Conservation (phyloP, 2,113 vertebrate species). For the Dicaeum eximium region DNA sequence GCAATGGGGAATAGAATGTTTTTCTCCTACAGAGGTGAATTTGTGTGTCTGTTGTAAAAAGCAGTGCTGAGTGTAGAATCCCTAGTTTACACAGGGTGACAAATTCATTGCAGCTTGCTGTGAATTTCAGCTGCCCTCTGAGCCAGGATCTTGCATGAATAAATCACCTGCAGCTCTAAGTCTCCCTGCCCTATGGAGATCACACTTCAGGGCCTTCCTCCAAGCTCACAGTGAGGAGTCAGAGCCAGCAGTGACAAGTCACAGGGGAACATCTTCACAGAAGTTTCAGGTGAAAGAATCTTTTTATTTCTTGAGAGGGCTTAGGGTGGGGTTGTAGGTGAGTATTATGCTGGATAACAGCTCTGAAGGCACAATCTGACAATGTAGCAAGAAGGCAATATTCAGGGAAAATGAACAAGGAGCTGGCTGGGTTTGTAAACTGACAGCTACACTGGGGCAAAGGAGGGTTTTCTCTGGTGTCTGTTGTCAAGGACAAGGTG, state of each 20-base stretch:
- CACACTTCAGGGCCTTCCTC: neutral
- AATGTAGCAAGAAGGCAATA: neutral
- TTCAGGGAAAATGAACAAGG: neutral
- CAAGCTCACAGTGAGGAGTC: neutral
- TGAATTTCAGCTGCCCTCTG: neutral
- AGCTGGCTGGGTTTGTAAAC: neutral
- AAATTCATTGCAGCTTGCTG: neutral
- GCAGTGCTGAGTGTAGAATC: neutral
- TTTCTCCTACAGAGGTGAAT: neutral
- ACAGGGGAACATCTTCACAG: neutral
- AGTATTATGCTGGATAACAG: neutral
- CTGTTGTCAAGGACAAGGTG: neutral
- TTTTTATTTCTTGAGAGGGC: neutral
- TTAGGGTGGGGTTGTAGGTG: neutral
- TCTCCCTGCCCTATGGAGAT: neutral
- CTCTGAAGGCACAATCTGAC: neutral
- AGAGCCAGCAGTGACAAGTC: neutral
- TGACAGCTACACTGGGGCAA: neutral
- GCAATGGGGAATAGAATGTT: neutral
- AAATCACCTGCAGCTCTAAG: neutral
- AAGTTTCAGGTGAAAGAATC: neutral
- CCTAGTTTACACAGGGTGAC: neutral
- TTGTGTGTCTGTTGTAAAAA: neutral
- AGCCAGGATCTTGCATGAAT: neutral
- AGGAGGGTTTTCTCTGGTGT: neutral